A percentile compares a stretch with the other conserved stretches of the same genome.
These are phyloP conservation scores for Chaetops frenatus DNA, from an alignment of 2,113 vertebrate genomes.

Conservation along the genomic window DNA sequence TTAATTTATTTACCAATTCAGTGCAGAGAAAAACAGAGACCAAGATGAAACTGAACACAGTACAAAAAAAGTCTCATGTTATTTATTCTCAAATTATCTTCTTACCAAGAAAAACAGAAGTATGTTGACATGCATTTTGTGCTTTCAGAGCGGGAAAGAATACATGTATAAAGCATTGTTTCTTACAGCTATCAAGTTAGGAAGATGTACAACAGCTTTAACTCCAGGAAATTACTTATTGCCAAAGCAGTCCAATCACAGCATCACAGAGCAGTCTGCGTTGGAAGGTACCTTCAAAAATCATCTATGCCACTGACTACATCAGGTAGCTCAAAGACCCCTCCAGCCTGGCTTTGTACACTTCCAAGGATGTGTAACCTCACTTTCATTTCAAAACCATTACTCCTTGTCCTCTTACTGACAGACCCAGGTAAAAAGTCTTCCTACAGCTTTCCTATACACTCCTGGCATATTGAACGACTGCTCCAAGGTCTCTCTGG, in stretches of 20 bases:
- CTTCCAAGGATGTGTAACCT: not conserved
- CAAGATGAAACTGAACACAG: not conserved
- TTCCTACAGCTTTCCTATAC: not conserved
- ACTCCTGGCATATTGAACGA: not conserved
- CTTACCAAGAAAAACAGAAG: not conserved
- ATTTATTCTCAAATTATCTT: not conserved
- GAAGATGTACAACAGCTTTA: not conserved
- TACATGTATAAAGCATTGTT: not conserved
- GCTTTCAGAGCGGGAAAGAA: not conserved
- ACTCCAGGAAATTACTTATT: not conserved
- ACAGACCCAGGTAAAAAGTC: not conserved
- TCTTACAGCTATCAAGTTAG: not conserved
- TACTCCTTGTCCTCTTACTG: not conserved
- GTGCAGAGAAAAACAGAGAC: not conserved
- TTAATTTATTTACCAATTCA: not conserved
- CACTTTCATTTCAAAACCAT: not conserved
- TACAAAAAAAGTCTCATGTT: not conserved
- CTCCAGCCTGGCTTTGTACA: not conserved
- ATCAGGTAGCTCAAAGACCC: not conserved
- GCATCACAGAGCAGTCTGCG: not conserved
- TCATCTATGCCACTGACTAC: not conserved
- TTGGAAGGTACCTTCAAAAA: not conserved
- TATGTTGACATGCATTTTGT: not conserved
- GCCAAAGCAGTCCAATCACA: not conserved
- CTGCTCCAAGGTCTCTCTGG: not conserved